Percentiles rank a stretch among this genome's conserved stretches.
phyloP scores from a whole-genome alignment of 1,140 invertebrate species.

The Drosophila ficusphila region DNA sequence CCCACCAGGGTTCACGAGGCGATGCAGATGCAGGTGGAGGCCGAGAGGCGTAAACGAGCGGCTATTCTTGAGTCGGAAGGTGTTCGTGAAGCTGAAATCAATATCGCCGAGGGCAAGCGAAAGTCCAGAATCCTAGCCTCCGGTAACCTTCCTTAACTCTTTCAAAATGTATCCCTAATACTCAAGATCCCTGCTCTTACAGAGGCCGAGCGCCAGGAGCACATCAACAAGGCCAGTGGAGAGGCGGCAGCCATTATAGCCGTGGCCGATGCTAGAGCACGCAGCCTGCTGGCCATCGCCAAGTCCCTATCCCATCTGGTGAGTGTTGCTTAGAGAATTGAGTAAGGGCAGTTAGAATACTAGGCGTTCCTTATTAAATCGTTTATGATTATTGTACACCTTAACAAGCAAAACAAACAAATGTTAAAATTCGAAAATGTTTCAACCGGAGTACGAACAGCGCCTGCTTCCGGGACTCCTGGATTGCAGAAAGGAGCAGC shows the following conservation, averaged over 20 bases:
- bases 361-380: neutral
- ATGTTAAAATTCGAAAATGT: slow-evolving; percentile 18
- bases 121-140: slow-evolving; percentile 96
- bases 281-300: slow-evolving; percentile 91
- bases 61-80: slow-evolving; percentile 99
- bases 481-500: neutral
- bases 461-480: slow-evolving; percentile 12
- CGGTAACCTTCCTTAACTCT: slow-evolving; percentile 85
- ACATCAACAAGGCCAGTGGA: slow-evolving; percentile 94
- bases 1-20: slow-evolving; percentile 97
- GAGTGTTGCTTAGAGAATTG: slow-evolving; percentile 41
- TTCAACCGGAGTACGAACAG: slow-evolving; percentile 48
- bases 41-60: slow-evolving; percentile 97
- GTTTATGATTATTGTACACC: slow-evolving; percentile 2
- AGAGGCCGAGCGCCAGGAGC: slow-evolving; percentile 94
- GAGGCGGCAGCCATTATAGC: slow-evolving; percentile 94
- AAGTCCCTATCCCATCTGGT: slow-evolving; percentile 87
- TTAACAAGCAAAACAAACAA: neutral
- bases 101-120: slow-evolving; percentile 98
- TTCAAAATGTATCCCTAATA: neutral
- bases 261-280: slow-evolving; percentile 93
- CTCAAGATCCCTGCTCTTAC: neutral
- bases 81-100: slow-evolving; percentile 96
- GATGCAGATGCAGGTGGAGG: slow-evolving; percentile 99
- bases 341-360: neutral